Evolutionary conservation across 2,797 vertebrate genomes (phyloP), one percentile per base, ranked within the genome.

Genomic region (Sebastiscus albofasciatus): DNA sequence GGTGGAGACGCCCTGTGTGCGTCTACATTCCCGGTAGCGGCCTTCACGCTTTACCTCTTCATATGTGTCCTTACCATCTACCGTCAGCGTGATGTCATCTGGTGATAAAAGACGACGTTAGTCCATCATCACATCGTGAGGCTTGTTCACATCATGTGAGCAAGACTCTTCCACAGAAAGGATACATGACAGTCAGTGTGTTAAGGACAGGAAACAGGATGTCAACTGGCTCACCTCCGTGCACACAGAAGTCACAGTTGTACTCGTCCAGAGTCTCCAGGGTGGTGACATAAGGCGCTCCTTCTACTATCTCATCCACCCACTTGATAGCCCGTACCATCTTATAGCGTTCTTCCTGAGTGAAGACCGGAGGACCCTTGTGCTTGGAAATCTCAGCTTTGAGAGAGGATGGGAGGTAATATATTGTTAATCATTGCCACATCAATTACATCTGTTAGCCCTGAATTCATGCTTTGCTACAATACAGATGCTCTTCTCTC

Each of bases 251-350:
- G 93, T 99, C 97, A 81, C 97, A 98, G 95, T 92, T 96, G 90
- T 97, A 96, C 91, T 98, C 95, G 95, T 99, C 97, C 87, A 99
- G 94, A 0, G 98, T 99, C 91, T 98, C 97, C 93, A 99, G 93
- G 0, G 97, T 99, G 90, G 98, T 99, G 86, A 99, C 97, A 4
- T 99, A 99, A 1, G 99, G 98, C 0, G 98, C 99, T 2, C 97
- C 97, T 4, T 98, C 96, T 7, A 98, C 97, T 6, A 99, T 97
- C 88, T 99, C 98, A 75, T 99, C 98, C 92, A 99, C 99, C 99
- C 98, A 99, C 89, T 99, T 99, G 92, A 99, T 99, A 73, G 98
- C 98, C 3, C 95, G 95, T 31, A 99, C 98, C 97, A 99, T 99
- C 93, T 98, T 98, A 92, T 99, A 99, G 66, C 99, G 94, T 79